Conservation (phyloP, 2,888 invertebrate species). For the Caenorhabditis becei region DNA sequence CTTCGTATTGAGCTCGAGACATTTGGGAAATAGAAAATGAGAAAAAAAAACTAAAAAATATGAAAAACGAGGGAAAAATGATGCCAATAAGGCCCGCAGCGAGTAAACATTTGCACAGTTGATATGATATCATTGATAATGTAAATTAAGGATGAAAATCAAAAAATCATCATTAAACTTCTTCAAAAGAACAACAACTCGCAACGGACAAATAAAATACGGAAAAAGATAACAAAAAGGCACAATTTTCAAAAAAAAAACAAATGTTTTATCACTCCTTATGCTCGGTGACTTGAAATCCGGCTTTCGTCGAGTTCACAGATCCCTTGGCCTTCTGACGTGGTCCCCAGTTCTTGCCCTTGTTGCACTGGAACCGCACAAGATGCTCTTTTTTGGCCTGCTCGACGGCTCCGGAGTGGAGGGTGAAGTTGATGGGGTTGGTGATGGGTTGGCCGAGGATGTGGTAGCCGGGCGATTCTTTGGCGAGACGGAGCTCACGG, state of each 20-base stretch:
- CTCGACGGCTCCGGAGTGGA: constrained; percentile 74
- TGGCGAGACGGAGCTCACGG: constrained; percentile 56
- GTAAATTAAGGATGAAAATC: no score
- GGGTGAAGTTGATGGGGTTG: constrained; percentile 72
- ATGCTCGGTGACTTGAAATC: constrained; percentile 64
- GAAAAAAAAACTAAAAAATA: background rate
- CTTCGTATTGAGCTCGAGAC: background rate
- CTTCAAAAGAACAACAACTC: background rate
- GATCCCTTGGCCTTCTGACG: constrained; percentile 81
- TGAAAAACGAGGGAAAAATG: background rate
- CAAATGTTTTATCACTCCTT: constrained; percentile 4
- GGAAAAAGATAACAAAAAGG: background rate
- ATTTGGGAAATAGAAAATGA: background rate
- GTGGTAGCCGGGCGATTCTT: constrained; percentile 56
- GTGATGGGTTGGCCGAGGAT: constrained; percentile 67
- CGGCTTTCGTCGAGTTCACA: constrained; percentile 76
- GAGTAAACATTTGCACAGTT: no score
- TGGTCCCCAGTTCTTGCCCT: constrained; percentile 81
- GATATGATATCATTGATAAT: no score
- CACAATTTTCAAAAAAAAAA: background rate
- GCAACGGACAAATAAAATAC: background rate
- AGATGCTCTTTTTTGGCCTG: constrained; percentile 73
- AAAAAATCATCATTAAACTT: no score
- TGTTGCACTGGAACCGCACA: constrained; percentile 80
- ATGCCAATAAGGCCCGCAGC: no score